These are phyloP conservation scores for Hydractinia symbiolongicarpus DNA, from an alignment of 30 jellyfish, hydroid and myxozoan species.

Conservation along the genomic window DNA sequence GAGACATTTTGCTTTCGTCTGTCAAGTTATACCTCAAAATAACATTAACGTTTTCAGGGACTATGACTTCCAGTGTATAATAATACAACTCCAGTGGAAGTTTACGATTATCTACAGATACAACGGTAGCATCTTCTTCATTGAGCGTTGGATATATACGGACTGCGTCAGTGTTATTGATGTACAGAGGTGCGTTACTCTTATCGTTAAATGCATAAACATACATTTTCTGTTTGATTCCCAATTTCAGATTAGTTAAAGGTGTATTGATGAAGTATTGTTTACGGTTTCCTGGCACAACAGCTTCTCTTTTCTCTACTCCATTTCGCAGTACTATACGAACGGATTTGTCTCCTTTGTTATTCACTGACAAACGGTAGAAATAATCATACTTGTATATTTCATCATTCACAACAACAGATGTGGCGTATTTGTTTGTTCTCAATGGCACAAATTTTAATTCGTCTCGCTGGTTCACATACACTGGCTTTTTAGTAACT, in stretches of 20 bases:
- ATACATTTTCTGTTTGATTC: slow-evolving; percentile 1
- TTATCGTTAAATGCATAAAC: slow-evolving; percentile 2
- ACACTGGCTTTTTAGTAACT: not conserved
- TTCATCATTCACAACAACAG: slow-evolving; percentile 3
- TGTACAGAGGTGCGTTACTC: not conserved
- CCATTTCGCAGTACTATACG: not conserved
- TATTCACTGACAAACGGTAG: slow-evolving; percentile 15
- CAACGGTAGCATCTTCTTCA: slow-evolving; percentile 22
- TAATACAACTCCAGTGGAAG: slow-evolving; percentile 2
- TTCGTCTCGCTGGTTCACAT: slow-evolving; percentile 14
- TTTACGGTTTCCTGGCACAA: not conserved
- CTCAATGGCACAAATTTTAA: not conserved
- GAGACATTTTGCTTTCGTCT: slow-evolving; percentile 2
- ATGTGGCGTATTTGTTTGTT: slow-evolving; percentile 4
- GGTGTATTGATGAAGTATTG: slow-evolving; percentile 21
- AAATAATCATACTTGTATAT: slow-evolving; percentile 9
- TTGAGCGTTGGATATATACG: slow-evolving; percentile 13
- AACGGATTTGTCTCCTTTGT: not conserved
- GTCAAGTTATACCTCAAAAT: not conserved
- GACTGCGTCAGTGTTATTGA: not conserved
- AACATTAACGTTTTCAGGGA: not conserved
- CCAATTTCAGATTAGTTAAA: not conserved
- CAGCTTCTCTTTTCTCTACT: not conserved
- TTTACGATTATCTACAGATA: not conserved
- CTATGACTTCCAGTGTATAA: not conserved